Percentiles rank a stretch among this genome's conserved stretches.
Evolutionary conservation across 2,113 vertebrate genomes (phyloP).

Genomic region (Syngnathus typhle): DNA sequence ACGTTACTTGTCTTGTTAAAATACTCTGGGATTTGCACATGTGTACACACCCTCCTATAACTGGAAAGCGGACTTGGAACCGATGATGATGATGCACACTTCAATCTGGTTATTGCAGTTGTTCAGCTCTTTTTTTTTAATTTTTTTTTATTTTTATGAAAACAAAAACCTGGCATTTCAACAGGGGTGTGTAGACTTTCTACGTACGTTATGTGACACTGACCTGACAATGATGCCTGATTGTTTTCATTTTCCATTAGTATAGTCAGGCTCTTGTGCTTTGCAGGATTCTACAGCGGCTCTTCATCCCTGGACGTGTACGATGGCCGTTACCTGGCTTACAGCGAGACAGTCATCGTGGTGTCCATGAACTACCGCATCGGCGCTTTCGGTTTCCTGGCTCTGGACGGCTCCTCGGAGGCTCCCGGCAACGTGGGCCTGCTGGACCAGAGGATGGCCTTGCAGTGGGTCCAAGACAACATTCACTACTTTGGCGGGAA

Average conservation of each 20-base stretch:
- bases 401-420: slow-evolving; percentile 79
- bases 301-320: slow-evolving; percentile 86
- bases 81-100: background rate
- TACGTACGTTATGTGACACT: background rate
- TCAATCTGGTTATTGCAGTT: too few relatives aligned
- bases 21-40: too few relatives aligned
- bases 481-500: slow-evolving; percentile 82
- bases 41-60: too few relatives aligned
- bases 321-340: slow-evolving; percentile 83
- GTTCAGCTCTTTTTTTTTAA: too few relatives aligned
- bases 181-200: background rate
- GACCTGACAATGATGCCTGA: background rate
- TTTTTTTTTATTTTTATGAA: too few relatives aligned
- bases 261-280: background rate
- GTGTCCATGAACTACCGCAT: slow-evolving; percentile 91
- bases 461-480: slow-evolving; percentile 84
- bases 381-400: slow-evolving; percentile 83
- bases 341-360: slow-evolving; percentile 76
- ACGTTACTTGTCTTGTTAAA: background rate
- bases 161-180: background rate
- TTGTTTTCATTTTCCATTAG: background rate
- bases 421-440: slow-evolving; percentile 86
- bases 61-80: too few relatives aligned
- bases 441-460: slow-evolving; percentile 82
- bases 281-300: slow-evolving; percentile 82